Evolutionary conservation across 1,140 invertebrate species (phyloP).

Genomic region (Belonocnema kinseyi): DNA sequence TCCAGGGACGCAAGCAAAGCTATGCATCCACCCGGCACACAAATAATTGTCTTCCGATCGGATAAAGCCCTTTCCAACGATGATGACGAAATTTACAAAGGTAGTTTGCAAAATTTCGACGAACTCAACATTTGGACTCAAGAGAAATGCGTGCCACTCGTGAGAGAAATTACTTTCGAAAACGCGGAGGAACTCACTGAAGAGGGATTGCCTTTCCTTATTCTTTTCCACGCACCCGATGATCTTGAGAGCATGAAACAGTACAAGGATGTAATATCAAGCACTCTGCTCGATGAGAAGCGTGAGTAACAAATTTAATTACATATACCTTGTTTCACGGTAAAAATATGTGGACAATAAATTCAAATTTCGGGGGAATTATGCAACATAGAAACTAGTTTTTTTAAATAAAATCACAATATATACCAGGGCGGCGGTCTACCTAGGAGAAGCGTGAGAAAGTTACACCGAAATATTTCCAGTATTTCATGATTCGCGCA

Average conservation of each 20-base stretch:
- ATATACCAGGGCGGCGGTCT: too few species aligned
- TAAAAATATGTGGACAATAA: constrained; percentile 17
- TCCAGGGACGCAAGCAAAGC: constrained; percentile 78
- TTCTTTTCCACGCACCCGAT: constrained; percentile 94
- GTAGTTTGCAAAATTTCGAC: constrained; percentile 84
- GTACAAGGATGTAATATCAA: constrained; percentile 89
- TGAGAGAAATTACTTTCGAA: constrained; percentile 97
- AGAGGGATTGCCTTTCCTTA: constrained; percentile 99
- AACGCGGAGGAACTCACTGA: constrained; percentile 99
- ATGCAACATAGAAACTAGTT: not conserved
- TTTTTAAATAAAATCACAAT: not conserved
- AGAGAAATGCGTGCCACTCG: constrained; percentile 91
- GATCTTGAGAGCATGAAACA: constrained; percentile 91
- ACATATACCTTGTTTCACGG: not conserved
- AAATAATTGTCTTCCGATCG: constrained; percentile 88
- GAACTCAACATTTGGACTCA: constrained; percentile 91
- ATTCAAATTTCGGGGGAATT: not conserved
- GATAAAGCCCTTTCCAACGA: constrained; percentile 87
- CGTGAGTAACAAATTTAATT: constrained; percentile 79
- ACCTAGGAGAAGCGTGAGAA: too few species aligned
- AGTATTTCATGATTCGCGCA: too few species aligned
- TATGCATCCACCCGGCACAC: constrained; percentile 89
- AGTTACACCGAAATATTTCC: too few species aligned
- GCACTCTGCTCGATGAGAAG: constrained; percentile 90
- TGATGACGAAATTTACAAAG: constrained; percentile 87